These are phyloP conservation scores for Neotoxoptera formosana DNA, from an alignment of 1,140 invertebrate genomes.

Conservation along the genomic window DNA sequence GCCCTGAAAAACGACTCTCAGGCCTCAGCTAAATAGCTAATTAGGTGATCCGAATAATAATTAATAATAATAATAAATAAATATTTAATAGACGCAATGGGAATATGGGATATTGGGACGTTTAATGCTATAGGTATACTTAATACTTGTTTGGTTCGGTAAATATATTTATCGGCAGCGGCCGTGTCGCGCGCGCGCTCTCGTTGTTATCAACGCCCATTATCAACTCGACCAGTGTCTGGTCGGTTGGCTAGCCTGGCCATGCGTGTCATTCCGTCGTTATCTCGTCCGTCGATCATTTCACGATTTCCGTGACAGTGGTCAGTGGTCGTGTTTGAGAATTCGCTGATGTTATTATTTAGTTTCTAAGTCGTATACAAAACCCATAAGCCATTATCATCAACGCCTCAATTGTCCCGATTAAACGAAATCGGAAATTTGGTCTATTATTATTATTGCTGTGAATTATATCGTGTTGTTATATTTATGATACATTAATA, in stretches of 20 bases:
- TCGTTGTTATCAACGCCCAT: background rate
- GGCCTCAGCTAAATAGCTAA: background rate
- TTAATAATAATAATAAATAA: background rate
- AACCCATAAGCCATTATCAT: background rate
- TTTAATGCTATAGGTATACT: too few relatives aligned
- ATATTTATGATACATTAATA: background rate
- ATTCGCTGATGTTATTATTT: background rate
- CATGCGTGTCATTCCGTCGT: background rate
- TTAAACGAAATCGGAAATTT: background rate
- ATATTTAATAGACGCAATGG: background rate
- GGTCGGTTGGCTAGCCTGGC: background rate
- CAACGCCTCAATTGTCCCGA: background rate
- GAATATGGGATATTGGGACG: too few relatives aligned
- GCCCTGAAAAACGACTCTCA: background rate
- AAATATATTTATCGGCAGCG: background rate
- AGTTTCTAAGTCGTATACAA: background rate
- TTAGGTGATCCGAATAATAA: background rate
- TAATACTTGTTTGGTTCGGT: background rate
- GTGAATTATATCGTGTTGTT: background rate
- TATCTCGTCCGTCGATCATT: conserved; percentile 36
- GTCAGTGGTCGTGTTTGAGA: background rate
- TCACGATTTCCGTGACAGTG: background rate
- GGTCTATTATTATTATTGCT: background rate
- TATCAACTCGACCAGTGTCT: background rate
- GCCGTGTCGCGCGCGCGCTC: background rate